Conservation (phyloP, 2,888 invertebrate species). For the Apamea crenata region DNA sequence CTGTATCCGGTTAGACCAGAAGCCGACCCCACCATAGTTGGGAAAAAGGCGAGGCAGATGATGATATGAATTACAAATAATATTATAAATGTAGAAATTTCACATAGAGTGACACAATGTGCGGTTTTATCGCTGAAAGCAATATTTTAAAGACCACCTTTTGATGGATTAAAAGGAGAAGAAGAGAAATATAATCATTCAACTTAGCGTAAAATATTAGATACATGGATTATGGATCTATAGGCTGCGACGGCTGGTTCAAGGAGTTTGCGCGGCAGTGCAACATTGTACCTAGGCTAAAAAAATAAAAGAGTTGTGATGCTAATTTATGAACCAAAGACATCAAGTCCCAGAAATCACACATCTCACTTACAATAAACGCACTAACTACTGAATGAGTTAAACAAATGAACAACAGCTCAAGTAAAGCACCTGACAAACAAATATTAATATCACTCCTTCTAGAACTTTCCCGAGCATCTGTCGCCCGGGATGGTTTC, state of each 20-base stretch:
- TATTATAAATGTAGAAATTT: too few relatives aligned
- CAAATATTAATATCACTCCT: conserved; percentile 80
- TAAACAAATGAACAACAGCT: conserved; percentile 68
- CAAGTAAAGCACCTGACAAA: conserved; percentile 77
- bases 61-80: too few relatives aligned
- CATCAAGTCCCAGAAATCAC: neutral
- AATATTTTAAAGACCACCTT: neutral
- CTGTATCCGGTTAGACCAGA: neutral
- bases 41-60: too few relatives aligned
- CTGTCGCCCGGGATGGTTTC: conserved; percentile 84
- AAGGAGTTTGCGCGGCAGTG: neutral
- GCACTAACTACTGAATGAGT: conserved; percentile 24
- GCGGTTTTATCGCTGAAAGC: too few relatives aligned
- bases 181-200: neutral
- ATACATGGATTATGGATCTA: neutral
- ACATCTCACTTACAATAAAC: neutral
- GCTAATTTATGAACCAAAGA: neutral
- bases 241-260: too few relatives aligned
- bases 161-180: neutral
- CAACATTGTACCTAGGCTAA: neutral
- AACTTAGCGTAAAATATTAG: neutral
- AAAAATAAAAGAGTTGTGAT: neutral
- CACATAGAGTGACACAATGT: neutral
- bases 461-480: conserved; percentile 77
- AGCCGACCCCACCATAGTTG: too few relatives aligned